Evolutionary conservation across 2,888 invertebrate species (phyloP), one percentile per base, ranked within the genome.

Genomic region (Eupithecia subumbrata): DNA sequence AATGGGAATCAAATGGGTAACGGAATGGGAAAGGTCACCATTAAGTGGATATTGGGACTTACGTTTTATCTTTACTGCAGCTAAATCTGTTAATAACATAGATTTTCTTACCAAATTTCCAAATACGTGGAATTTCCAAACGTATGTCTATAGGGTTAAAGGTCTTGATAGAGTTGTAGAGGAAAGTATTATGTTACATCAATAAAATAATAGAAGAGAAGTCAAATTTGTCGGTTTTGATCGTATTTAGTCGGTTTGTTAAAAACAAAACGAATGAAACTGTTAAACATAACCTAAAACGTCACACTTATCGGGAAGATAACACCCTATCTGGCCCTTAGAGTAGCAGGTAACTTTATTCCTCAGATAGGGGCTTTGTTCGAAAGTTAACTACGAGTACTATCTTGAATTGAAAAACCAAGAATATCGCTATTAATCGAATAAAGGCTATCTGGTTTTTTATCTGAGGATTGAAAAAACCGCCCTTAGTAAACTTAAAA

Each of bases 1-100:
- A 82, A 81, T 82, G 71, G 75, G 66, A 69, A 80, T 82, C 75
- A 73, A 75, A 76, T 72, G 68, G 48, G 43, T 75, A 74, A 78
- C 81, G 76, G 75, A 72, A 71, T 70, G 37, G 18, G 5, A 74
- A 80, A 81, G 79, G 80, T 78, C 78, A 74, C 70, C 12, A 78
- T 76, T 80, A 77, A 76, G 60, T 14, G 60, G 60, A 76, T 78
- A 69, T 76, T 72, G 43, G 71, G 69, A 76, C 79, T 12, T 80
- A 80, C 80, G 78, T 74, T 12, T 75, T 66, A 72, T 64, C n/a
- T 40, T 43, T 71, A n/a, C 52, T 63, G 67, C 18, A 66, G 30
- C 68, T 40, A 64, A 37, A 22, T 68, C 12, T 30, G 63, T 67
- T 12, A 56, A 22, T 56, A 12, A 56, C 56, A 52, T 52, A 56